phyloP scores from a whole-genome alignment of 2,888 invertebrate species.

The Apotomis betuletana region DNA sequence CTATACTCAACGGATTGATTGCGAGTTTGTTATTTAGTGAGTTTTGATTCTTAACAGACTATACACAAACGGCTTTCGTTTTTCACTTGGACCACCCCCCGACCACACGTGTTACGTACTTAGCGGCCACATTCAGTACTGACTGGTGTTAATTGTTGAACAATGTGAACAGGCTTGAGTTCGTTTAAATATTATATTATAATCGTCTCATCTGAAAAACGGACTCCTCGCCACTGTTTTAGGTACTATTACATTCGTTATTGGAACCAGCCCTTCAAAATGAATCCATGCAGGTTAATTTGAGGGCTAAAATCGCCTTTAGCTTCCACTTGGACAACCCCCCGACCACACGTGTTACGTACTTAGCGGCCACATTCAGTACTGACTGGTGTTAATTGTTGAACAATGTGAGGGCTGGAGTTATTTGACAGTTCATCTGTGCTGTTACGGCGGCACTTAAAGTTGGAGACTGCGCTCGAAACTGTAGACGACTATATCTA shows the following conservation, averaged over 20 bases:
- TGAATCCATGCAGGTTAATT: background rate
- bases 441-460: background rate
- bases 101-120: slow-evolving; percentile 24
- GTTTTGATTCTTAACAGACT: no score
- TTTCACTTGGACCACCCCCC: background rate
- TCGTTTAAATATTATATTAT: background rate
- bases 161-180: slow-evolving; percentile 6
- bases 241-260: no score
- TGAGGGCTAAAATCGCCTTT: background rate
- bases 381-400: slow-evolving; percentile 14
- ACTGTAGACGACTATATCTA: no score
- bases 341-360: slow-evolving; percentile 12
- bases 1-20: no score
- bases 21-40: no score
- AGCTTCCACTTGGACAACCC: background rate
- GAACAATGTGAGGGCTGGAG: slow-evolving; percentile 4
- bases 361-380: slow-evolving; percentile 9
- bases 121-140: background rate
- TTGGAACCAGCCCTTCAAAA: no score
- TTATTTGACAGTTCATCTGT: background rate
- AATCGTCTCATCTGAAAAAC: no score
- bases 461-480: no score
- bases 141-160: slow-evolving; percentile 17
- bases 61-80: background rate
- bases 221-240: no score